These are phyloP conservation scores for Onychomys torridus DNA, from an alignment of 2,797 vertebrate species.

Conservation along the genomic window DNA sequence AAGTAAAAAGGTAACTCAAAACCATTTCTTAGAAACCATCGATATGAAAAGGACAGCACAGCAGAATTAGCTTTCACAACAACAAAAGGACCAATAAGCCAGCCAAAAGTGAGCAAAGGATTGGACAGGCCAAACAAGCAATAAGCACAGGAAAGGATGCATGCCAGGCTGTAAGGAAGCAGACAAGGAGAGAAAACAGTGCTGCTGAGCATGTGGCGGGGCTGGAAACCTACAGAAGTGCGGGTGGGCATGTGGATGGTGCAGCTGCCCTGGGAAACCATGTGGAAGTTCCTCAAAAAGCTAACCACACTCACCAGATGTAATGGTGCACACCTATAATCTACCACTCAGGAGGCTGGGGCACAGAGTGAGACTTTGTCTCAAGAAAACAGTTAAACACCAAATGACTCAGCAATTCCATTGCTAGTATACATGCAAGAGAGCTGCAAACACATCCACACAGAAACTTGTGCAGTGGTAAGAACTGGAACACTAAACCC, in stretches of 20 bases:
- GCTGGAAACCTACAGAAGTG: neutral
- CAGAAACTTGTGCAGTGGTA: neutral
- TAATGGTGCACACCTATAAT: neutral
- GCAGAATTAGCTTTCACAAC: neutral
- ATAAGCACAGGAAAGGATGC: neutral
- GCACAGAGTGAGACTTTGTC: neutral
- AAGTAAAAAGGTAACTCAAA: neutral
- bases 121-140: neutral
- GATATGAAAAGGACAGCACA: neutral
- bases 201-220: neutral
- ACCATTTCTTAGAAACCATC: neutral
- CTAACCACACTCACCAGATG: neutral
- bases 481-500: neutral
- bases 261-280: neutral
- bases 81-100: constrained; percentile 11
- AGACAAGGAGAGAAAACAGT: neutral
- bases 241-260: neutral
- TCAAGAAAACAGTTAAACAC: neutral
- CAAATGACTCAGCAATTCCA: neutral
- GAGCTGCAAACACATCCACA: neutral
- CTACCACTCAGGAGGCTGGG: neutral
- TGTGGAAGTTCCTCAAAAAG: neutral
- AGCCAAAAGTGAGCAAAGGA: neutral
- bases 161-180: neutral
- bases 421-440: neutral